These are phyloP conservation scores for Leptonema lineaticorne DNA, from an alignment of 1,140 invertebrate species.

Conservation along the genomic window DNA sequence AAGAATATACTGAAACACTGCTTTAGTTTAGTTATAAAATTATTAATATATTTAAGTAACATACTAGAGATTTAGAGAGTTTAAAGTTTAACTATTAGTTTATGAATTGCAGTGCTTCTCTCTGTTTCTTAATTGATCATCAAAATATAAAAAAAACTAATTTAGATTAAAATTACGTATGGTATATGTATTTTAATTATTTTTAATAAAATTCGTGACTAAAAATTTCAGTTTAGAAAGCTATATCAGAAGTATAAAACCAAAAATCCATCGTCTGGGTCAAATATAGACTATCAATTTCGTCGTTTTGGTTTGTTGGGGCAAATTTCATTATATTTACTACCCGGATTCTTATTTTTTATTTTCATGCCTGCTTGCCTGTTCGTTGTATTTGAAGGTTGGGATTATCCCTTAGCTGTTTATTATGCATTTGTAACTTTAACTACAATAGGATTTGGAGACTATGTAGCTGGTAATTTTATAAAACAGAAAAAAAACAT, in stretches of 20 bases:
- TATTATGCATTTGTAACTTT: conserved; percentile 92
- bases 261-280: conserved; percentile 60
- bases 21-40: too few relatives aligned
- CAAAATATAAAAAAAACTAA: too few relatives aligned
- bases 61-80: too few relatives aligned
- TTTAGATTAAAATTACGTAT: too few relatives aligned
- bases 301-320: conserved; percentile 68
- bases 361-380: conserved; percentile 90
- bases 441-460: conserved; percentile 93
- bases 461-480: conserved; percentile 73
- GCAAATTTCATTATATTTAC: conserved; percentile 76
- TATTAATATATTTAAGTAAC: too few relatives aligned
- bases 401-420: conserved; percentile 85
- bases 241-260: conserved; percentile 77
- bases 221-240: conserved; percentile 70
- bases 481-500: not conserved
- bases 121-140: too few relatives aligned
- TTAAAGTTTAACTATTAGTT: too few relatives aligned
- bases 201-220: too few relatives aligned
- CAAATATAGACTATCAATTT: conserved; percentile 62
- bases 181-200: too few relatives aligned
- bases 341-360: conserved; percentile 86
- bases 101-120: too few relatives aligned
- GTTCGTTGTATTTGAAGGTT: conserved; percentile 84
- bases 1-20: too few relatives aligned